Evolutionary conservation across 2,113 vertebrate genomes (phyloP).

Genomic region (Casuarius casuarius): DNA sequence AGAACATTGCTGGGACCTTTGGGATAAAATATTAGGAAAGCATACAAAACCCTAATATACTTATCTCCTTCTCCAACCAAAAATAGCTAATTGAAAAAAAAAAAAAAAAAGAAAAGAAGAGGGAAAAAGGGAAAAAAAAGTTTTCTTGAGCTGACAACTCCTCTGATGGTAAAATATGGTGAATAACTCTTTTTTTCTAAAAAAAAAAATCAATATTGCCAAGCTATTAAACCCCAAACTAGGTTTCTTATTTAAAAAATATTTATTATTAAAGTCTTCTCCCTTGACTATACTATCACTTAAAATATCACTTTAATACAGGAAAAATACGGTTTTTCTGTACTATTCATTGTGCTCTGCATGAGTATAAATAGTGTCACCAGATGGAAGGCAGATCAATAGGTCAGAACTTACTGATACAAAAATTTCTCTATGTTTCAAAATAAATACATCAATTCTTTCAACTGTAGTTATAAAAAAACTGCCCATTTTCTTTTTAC

Average conservation of each 20-base stretch:
- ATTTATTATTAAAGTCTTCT: slow-evolving; percentile 14
- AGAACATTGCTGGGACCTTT: background rate
- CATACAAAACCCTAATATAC: background rate
- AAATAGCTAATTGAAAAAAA: slow-evolving; percentile 11
- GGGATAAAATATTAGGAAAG: background rate
- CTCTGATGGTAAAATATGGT: slow-evolving; percentile 41
- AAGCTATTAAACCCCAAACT: slow-evolving; percentile 38
- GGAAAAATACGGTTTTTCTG: slow-evolving; percentile 34
- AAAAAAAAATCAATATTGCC: slow-evolving; percentile 41
- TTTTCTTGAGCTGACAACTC: background rate
- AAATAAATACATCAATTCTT: slow-evolving; percentile 54
- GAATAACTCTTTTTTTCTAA: background rate
- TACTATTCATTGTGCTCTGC: slow-evolving; percentile 49
- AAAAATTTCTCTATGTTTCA: slow-evolving; percentile 57
- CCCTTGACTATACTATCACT: background rate
- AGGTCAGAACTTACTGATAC: slow-evolving; percentile 46
- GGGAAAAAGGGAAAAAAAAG: background rate
- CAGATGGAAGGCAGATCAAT: slow-evolving; percentile 58
- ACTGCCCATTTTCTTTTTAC: slow-evolving; percentile 40
- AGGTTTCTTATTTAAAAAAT: slow-evolving; percentile 8
- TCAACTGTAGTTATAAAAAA: slow-evolving; percentile 33
- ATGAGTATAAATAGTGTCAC: slow-evolving; percentile 48
- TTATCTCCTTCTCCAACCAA: background rate
- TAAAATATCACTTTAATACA: slow-evolving; percentile 28
- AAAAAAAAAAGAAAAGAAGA: background rate